These are phyloP conservation scores for Hipposideros armiger DNA, from an alignment of 2,113 vertebrate species.

Conservation along the genomic window DNA sequence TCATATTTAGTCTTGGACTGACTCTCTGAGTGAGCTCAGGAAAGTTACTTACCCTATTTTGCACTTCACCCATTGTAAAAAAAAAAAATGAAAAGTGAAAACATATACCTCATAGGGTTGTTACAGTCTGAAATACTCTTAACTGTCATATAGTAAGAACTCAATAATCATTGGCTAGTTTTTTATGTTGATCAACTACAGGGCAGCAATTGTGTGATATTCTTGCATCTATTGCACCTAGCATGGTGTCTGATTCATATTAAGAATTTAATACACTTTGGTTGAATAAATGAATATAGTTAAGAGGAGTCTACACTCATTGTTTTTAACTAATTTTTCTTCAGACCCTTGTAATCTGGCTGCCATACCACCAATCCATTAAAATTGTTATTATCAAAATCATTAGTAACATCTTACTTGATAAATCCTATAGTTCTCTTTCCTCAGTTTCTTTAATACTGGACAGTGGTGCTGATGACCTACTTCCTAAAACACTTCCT, in stretches of 20 bases:
- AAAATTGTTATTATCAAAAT: neutral
- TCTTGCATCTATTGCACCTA: neutral
- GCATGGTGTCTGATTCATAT: neutral
- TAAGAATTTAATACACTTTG: neutral
- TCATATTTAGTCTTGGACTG: neutral
- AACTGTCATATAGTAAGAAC: neutral
- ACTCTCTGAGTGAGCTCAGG: neutral
- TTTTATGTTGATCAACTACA: neutral
- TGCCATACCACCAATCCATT: neutral
- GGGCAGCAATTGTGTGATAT: neutral
- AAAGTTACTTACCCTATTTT: neutral
- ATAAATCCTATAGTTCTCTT: neutral
- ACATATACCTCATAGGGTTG: neutral
- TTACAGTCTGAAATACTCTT: neutral
- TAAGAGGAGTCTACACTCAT: neutral
- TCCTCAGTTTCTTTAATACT: neutral
- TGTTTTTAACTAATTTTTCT: conserved; percentile 34
- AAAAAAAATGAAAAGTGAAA: neutral
- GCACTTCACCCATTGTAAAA: neutral
- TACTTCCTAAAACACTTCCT: neutral
- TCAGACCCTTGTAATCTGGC: neutral
- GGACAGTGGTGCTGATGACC: no score
- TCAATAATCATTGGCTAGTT: neutral
- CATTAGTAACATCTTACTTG: neutral
- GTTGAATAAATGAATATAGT: neutral